Evolutionary conservation across 1,140 invertebrate genomes (phyloP).

Genomic region (Drusus annulatus): DNA sequence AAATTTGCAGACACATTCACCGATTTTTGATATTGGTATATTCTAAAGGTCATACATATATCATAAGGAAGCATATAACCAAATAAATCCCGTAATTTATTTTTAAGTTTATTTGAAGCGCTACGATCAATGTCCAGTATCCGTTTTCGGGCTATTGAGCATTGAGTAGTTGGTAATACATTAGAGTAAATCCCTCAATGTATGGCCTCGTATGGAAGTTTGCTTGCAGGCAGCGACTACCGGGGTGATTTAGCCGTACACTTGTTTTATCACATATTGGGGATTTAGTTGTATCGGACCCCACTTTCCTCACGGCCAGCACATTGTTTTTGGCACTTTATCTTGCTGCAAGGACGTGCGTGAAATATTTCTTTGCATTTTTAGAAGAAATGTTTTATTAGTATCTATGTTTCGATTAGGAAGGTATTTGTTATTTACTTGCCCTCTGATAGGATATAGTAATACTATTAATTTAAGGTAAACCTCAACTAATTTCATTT

Average conservation of each 20-base stretch:
- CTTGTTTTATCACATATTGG: conserved; percentile 59
- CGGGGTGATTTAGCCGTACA: conserved; percentile 55
- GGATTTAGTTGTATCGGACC: conserved; percentile 48
- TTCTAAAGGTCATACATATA: too few species aligned
- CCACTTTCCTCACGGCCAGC: conserved; percentile 37
- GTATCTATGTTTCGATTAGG: too few species aligned
- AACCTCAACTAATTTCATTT: too few species aligned
- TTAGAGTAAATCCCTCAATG: not conserved
- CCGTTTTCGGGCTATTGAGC: conserved; percentile 13
- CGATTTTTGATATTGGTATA: too few species aligned
- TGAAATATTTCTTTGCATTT: too few species aligned
- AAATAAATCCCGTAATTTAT: conserved; percentile 3
- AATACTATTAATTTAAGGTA: too few species aligned
- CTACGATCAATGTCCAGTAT: not conserved
- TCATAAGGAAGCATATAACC: too few species aligned
- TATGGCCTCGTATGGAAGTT: too few species aligned
- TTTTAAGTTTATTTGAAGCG: not conserved
- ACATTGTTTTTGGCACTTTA: conserved; percentile 56
- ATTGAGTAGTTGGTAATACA: not conserved
- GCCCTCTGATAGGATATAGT: too few species aligned
- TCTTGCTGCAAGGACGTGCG: conserved; percentile 30
- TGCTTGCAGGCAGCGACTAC: not conserved
- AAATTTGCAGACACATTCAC: too few species aligned
- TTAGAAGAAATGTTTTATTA: not conserved
- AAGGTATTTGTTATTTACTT: too few species aligned